A percentile compares a stretch with the other conserved stretches of the same genome.
These are phyloP conservation scores for Brachyptera risi DNA, from an alignment of 2,888 invertebrate species.

Conservation along the genomic window DNA sequence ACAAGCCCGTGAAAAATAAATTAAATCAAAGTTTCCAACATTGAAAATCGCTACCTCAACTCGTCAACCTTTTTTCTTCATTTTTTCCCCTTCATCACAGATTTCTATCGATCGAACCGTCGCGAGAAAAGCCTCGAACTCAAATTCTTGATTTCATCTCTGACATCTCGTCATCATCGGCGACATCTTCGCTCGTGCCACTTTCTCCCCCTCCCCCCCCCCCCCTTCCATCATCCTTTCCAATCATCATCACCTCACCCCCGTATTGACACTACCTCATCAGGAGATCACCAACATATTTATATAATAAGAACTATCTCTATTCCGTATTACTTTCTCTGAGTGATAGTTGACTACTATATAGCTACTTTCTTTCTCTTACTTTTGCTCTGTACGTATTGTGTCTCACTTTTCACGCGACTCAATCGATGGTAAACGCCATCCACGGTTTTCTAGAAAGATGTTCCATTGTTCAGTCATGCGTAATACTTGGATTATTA, in stretches of 20 bases:
- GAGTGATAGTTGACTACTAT: not conserved
- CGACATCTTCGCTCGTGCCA: conserved; percentile 13
- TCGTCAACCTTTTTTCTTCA: too few relatives aligned
- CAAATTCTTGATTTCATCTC: conserved; percentile 1
- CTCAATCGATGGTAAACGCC: too few relatives aligned
- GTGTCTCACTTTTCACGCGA: not conserved
- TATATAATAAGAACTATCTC: not conserved
- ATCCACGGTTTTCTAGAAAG: conserved; percentile 4
- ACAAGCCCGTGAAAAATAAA: too few relatives aligned
- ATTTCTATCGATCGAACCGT: not conserved
- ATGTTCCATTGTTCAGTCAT: conserved; percentile 13
- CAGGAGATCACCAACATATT: not conserved
- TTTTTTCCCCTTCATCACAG: not conserved
- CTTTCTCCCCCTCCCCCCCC: conserved; percentile 18
- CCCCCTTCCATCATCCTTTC: not conserved
- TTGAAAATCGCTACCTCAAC: too few relatives aligned
- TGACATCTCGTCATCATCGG: conserved; percentile 1
- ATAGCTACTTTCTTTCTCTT: conserved; percentile 10
- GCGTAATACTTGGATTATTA: conserved; percentile 4
- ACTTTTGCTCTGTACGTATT: not conserved
- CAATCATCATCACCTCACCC: not conserved
- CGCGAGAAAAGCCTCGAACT: not conserved
- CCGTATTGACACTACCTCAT: not conserved
- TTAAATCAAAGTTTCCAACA: too few relatives aligned
- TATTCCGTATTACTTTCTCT: not conserved